phyloP scores from a whole-genome alignment of 1,140 invertebrate genomes.

The Leptinotarsa texana region DNA sequence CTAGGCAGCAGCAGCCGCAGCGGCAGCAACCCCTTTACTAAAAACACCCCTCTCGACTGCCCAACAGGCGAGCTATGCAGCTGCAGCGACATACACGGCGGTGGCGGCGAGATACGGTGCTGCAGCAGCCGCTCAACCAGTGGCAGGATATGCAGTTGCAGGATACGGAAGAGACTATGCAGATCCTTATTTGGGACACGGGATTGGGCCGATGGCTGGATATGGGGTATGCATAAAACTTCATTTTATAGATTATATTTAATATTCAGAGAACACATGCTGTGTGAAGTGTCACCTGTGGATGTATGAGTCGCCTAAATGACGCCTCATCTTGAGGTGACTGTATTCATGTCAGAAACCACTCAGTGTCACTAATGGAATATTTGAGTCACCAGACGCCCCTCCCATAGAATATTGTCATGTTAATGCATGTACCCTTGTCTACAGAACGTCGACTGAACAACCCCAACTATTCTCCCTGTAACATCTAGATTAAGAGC shows the following conservation, averaged over 20 bases:
- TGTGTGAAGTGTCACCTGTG: no score
- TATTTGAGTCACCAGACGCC: no score
- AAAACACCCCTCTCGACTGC: constrained; percentile 65
- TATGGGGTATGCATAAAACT: constrained; percentile 80
- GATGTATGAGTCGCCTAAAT: no score
- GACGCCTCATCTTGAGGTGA: no score
- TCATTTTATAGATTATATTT: neutral
- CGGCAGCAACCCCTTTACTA: constrained; percentile 61
- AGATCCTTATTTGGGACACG: constrained; percentile 92
- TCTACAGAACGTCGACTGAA: no score
- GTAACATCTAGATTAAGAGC: no score
- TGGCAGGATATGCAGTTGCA: constrained; percentile 69
- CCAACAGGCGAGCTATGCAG: constrained; percentile 77
- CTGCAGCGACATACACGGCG: constrained; percentile 80
- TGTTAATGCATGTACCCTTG: no score
- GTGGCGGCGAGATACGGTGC: constrained; percentile 76
- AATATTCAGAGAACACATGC: neutral
- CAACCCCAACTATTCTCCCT: no score
- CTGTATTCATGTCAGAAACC: no score
- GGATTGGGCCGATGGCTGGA: constrained; percentile 93
- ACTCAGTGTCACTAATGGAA: no score
- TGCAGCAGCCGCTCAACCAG: constrained; percentile 67
- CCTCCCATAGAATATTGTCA: no score
- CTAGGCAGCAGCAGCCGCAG: constrained; percentile 74
- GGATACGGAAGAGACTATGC: constrained; percentile 89